Base-by-base conservation (phyloP, 2,888 invertebrate genomes). In the Apamea crenata region DNA sequence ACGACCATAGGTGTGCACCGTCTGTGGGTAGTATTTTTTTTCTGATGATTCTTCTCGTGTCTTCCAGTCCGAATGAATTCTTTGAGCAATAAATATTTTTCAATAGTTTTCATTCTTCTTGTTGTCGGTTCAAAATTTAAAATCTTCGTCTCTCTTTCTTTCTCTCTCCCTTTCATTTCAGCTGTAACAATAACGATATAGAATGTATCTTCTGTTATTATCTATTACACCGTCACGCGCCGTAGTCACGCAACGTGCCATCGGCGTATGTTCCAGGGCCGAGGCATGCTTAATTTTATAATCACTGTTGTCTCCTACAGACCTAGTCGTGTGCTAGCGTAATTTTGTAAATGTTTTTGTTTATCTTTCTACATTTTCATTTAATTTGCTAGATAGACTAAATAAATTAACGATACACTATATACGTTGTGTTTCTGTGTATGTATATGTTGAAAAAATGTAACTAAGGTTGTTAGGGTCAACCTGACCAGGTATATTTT, bases 201-300 rank as follows among this genome's bases (percentile, higher is more conserved):
- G 21, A 32, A 25, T 78, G 47, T 29, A 4, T 12, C 72, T 85
- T 80, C 77, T 87, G 77, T 36, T 44, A 4, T 0, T 2, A 3
- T 40, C 1, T 53, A 21, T 29, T 21, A 4, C 1, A 25, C 1
- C 10, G 63, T 82, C 83, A 87, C 84, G 83, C 76, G 78, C 76
- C 80, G 74, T 53, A 81, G 84, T 87, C 88, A 89, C 87, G 90
- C 90, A 81, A 82, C 82, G 76, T 82, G 78, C 88, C 80, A 86
- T 83, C 73, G 84, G 84, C 85, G 86, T 88, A 82, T 86, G 83
- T 78, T 82, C 70, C 82, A 79, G 68, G 70, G 63, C 56, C 56
- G 76, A 77, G 74, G 81, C 88, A 88, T 88, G 88, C 88, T 84
- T 88, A 86, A 89, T 89, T 88, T 88, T 88, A 74, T 86, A 89